These are phyloP conservation scores for Cebidichthys violaceus DNA, from an alignment of 2,113 vertebrate species.

Conservation along the genomic window DNA sequence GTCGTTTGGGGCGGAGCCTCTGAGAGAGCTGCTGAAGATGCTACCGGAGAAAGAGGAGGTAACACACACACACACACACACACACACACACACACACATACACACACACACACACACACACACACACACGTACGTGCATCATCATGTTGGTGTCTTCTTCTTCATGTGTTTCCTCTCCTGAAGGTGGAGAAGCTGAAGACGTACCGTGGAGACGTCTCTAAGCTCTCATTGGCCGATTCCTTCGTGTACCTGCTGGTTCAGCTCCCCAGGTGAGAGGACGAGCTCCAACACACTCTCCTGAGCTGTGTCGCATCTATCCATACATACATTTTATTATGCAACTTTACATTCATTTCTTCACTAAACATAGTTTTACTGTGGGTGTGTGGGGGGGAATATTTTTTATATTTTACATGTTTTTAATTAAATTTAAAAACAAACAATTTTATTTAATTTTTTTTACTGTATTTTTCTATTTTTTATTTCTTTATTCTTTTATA, in stretches of 20 bases:
- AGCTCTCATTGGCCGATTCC: conserved; percentile 8
- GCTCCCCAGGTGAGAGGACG: conserved; percentile 6
- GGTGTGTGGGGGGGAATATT: too few species aligned
- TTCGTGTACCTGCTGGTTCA: not conserved
- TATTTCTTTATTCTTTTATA: too few species aligned
- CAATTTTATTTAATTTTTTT: too few species aligned
- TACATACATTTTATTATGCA: too few species aligned
- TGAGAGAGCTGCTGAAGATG: conserved; percentile 91
- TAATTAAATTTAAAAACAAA: too few species aligned
- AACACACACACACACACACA: conserved; percentile 39
- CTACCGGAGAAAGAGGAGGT: conserved; percentile 95
- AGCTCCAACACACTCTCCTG: too few species aligned
- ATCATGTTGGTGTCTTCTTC: not conserved
- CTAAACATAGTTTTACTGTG: too few species aligned
- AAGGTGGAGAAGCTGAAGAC: conserved; percentile 1
- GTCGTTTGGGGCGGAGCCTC: conserved; percentile 85
- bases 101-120: not conserved
- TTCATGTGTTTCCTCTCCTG: not conserved
- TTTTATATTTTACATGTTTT: too few species aligned
- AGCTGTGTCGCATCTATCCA: too few species aligned
- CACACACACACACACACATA: conserved; percentile 12
- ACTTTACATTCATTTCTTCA: too few species aligned
- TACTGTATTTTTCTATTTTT: too few species aligned
- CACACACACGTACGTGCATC: not conserved
- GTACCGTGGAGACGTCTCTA: not conserved